Base-by-base conservation (phyloP, 2,113 vertebrate species). In the Crotalus helleri region DNA sequence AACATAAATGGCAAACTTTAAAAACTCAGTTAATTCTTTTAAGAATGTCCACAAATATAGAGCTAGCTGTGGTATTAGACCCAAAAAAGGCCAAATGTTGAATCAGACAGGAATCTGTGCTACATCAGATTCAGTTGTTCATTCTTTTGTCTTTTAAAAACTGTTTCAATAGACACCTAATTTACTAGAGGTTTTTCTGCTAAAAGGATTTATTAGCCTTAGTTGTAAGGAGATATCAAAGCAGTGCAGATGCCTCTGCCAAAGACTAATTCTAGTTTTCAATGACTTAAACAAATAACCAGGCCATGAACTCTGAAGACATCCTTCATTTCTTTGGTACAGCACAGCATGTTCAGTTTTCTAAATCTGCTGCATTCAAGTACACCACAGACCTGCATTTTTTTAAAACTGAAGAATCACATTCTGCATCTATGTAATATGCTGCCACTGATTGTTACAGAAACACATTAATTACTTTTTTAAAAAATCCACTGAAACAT, bases 181-280 rank as follows among this genome's bases (percentile, higher is more conserved):
- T 81, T 81, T 81, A 39, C 33, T 17, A 39, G 15, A 81, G 69
- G 69, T 12, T 81, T 74, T 81, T 81, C 69, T 39, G 69, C 69
- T 19, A 2, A 19, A 69, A 39, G 69, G 5, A 81, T 81, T 81
- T 81, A 39, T 19, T 81, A 81, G n/a, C n/a, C n/a, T 91, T 93
- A 96, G 64, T 39, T 94, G 44, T 95, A 58, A 95, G 88, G 95
- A 95, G 91, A 94, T 94, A 91, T 39, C 94, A 95, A 96, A 96
- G 97, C 94, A 92, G 92, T 97, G 93, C 97, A 98, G 97, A 96
- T 98, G 97, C 94, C 95, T 96, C 95, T 94, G 95, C 94, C 89
- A 93, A 95, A 96, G 95, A 94, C 92, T 95, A 85, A 96, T 97
- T 97, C 97, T 97, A 94, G 96, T 96, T 97, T 94, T 93, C 95